Conservation (phyloP, 2,113 vertebrate genomes). For the Alexandromys fortis region DNA sequence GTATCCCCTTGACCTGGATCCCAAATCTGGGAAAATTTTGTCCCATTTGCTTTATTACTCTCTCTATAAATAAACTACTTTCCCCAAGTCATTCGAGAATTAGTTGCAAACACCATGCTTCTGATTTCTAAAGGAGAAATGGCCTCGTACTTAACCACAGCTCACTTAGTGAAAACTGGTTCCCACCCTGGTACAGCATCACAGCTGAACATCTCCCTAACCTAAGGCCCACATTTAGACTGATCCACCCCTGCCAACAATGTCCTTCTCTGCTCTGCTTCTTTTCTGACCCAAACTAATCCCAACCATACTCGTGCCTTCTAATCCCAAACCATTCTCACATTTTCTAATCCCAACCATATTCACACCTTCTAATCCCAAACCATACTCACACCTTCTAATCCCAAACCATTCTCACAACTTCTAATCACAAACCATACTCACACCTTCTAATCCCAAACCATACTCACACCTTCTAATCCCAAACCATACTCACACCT, state of each 20-base stretch:
- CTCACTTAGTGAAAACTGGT: not conserved
- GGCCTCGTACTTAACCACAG: not conserved
- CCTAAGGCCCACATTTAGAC: not conserved
- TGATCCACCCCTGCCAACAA: not conserved
- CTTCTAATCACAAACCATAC: not conserved
- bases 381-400: not conserved
- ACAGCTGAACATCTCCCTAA: not conserved
- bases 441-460: not conserved
- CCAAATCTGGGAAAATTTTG: not conserved
- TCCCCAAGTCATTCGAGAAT: slow-evolving; percentile 10
- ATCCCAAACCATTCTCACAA: not conserved
- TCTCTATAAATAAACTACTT: not conserved
- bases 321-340: not conserved
- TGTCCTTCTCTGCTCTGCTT: not conserved
- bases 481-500: not conserved
- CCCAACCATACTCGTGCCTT: not conserved
- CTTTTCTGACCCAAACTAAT: not conserved
- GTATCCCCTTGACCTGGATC: not conserved
- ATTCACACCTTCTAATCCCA: not conserved
- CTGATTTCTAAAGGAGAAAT: slow-evolving; percentile 7
- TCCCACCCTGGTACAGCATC: not conserved
- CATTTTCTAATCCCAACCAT: not conserved
- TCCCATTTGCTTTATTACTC: not conserved
- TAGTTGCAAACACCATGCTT: not conserved
- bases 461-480: not conserved